phyloP scores from a whole-genome alignment of 2,888 invertebrate species.

The Ectemnius cavifrons region DNA sequence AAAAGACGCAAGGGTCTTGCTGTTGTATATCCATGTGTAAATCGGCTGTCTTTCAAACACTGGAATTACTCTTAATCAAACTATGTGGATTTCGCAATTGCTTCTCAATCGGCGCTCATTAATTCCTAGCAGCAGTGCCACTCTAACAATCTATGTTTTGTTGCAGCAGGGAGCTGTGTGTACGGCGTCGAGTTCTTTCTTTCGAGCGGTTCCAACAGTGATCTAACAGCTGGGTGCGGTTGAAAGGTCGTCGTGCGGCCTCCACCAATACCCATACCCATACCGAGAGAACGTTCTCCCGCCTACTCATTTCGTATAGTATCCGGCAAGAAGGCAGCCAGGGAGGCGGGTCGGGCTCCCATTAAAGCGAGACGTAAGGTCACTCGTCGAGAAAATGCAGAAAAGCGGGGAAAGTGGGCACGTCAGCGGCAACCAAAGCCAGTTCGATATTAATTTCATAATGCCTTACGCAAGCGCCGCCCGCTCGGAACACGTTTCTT shows the following conservation, averaged over 20 bases:
- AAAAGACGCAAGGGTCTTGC: too few species aligned
- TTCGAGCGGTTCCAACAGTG: conserved; percentile 22
- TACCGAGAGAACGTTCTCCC: conserved; percentile 26
- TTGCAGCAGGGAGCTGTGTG: too few species aligned
- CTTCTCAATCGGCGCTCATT: too few species aligned
- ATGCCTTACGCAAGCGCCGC: not conserved
- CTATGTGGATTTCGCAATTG: too few species aligned
- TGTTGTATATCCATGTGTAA: too few species aligned
- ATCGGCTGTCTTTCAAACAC: too few species aligned
- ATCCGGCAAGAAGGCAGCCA: too few species aligned
- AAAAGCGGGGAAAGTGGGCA: conserved; percentile 17
- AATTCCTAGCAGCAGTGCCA: too few species aligned
- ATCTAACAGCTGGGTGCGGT: conserved; percentile 38
- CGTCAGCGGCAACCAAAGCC: not conserved
- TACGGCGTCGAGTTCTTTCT: too few species aligned
- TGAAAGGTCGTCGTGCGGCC: conserved; percentile 59
- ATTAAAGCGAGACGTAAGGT: conserved; percentile 31
- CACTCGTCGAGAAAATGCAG: conserved; percentile 26
- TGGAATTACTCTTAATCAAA: too few species aligned
- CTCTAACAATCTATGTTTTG: too few species aligned
- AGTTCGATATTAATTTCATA: not conserved
- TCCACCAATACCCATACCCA: conserved; percentile 43
- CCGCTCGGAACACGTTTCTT: too few species aligned
- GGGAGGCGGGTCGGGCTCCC: conserved; percentile 3
- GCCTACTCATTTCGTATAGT: conserved; percentile 3